Base-by-base conservation (phyloP, 1,140 invertebrate species). In the Gryllus bimaculatus region DNA sequence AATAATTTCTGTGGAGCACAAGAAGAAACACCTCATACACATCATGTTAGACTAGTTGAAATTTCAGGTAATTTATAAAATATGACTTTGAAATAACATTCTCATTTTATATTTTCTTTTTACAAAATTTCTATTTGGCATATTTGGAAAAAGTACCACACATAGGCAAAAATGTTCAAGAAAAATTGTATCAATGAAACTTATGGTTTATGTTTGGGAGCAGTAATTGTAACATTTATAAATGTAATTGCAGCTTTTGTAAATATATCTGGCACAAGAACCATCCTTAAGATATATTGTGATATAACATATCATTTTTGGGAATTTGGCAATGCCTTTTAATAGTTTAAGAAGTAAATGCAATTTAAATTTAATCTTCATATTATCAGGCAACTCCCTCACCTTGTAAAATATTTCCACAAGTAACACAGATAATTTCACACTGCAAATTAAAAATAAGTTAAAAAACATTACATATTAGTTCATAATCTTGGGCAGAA, bases 11-110 rank as follows among this genome's bases (percentile, higher is more conserved):
- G 54, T 66, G 54, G 54, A 66, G 54, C 54, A 66, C 54, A 66
- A 66, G 54, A 66, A 66, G 54, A 66, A 66, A 66, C 54, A 66
- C 54, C 54, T 66, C 54, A 66, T 66, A 66, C 54, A 66, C 54
- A 66, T 66, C 54, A 66, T 10, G 54, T 66, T 10, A 66, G 18
- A 18, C 10, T 18, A 13, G 18, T 10, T 66, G 10, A 18, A 66
- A 66, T 66, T 66, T 66, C 54, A 66, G 10, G 54, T 66, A 66
- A 66, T 66, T 66, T 66, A 66, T 66, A 66, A 66, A 66, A 66
- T 66, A 66, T 66, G 54, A 66, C 54, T 66, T 66, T 66, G 54
- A 66, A 66, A 66, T 66, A 66, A 66, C 54, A 66, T 66, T 66
- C 54, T 66, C 54, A 18, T 66, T 66, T 66, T 66, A 66, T 66